These are phyloP conservation scores for Tineola bisselliella DNA, from an alignment of 2,888 invertebrate species.

Conservation along the genomic window DNA sequence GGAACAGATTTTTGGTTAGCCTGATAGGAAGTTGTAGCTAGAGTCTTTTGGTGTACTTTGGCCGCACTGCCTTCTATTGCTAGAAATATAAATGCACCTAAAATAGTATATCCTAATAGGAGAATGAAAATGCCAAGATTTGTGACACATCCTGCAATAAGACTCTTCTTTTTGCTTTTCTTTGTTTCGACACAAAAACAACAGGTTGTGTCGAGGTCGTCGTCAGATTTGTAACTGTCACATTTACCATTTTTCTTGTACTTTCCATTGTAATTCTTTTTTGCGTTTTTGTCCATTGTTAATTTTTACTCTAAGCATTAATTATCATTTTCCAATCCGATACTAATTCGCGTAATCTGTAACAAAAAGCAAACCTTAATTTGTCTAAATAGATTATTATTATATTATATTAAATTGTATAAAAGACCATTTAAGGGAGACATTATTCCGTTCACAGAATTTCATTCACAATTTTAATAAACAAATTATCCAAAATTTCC, in stretches of 20 bases:
- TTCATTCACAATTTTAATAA: background rate
- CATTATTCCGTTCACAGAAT: background rate
- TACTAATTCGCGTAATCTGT: background rate
- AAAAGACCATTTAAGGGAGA: background rate
- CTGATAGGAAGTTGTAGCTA: slow-evolving; percentile 59
- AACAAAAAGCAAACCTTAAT: background rate
- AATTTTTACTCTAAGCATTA: slow-evolving; percentile 16
- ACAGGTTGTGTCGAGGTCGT: slow-evolving; percentile 52
- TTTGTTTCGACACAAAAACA: slow-evolving; percentile 61
- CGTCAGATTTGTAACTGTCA: slow-evolving; percentile 42
- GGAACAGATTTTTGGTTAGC: slow-evolving; percentile 41
- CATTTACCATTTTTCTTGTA: slow-evolving; percentile 54
- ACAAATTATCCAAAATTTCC: background rate
- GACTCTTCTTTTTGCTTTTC: slow-evolving; percentile 55
- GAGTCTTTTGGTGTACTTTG: slow-evolving; percentile 59
- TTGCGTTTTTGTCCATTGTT: slow-evolving; percentile 53
- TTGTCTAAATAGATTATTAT: background rate
- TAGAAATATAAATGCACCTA: slow-evolving; percentile 83
- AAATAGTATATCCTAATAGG: slow-evolving; percentile 78
- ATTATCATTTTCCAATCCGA: background rate
- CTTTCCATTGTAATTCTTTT: slow-evolving; percentile 54
- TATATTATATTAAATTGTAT: background rate
- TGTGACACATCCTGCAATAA: slow-evolving; percentile 75
- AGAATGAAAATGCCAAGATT: slow-evolving; percentile 85
- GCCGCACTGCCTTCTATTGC: slow-evolving; percentile 79